Evolutionary conservation across 2,113 vertebrate species (phyloP).

Genomic region (Hucho hucho): DNA sequence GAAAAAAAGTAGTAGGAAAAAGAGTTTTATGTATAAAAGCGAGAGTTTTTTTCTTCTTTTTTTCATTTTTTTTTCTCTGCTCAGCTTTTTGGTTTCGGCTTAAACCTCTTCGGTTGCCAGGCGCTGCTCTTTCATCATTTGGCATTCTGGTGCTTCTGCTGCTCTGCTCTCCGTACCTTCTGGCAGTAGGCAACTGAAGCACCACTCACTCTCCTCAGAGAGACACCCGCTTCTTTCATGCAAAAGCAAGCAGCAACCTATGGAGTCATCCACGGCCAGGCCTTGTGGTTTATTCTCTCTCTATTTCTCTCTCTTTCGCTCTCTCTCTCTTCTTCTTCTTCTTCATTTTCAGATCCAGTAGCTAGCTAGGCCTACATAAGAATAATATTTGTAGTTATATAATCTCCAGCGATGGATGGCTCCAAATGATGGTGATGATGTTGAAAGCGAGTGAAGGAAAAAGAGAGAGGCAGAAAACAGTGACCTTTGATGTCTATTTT

Average conservation of each 20-base stretch:
- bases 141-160: constrained; percentile 70
- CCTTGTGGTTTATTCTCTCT: no score
- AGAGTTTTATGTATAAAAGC: constrained; percentile 72
- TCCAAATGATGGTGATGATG: constrained; percentile 64
- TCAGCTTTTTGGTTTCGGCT: constrained; percentile 72
- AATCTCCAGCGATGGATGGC: constrained; percentile 61
- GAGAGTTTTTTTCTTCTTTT: constrained; percentile 52
- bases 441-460: constrained; percentile 53
- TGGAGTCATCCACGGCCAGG: no score
- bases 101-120: constrained; percentile 73
- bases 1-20: constrained; percentile 57
- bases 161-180: constrained; percentile 64
- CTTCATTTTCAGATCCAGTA: background rate
- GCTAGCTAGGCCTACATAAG: constrained; percentile 20
- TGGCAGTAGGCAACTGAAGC: constrained; percentile 73
- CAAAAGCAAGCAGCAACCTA: constrained; percentile 29
- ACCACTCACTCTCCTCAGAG: constrained; percentile 63
- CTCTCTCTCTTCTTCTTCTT: background rate
- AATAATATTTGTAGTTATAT: constrained; percentile 73
- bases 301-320: no score
- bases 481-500: constrained; percentile 60
- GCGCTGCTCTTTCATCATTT: constrained; percentile 75
- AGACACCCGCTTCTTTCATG: constrained; percentile 28
- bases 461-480: constrained; percentile 46
- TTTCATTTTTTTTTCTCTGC: constrained; percentile 48